Percentiles rank a stretch among this genome's conserved stretches.
These are phyloP conservation scores for Eustalomyia histrio DNA, from an alignment of 2,888 invertebrate species.

Conservation along the genomic window DNA sequence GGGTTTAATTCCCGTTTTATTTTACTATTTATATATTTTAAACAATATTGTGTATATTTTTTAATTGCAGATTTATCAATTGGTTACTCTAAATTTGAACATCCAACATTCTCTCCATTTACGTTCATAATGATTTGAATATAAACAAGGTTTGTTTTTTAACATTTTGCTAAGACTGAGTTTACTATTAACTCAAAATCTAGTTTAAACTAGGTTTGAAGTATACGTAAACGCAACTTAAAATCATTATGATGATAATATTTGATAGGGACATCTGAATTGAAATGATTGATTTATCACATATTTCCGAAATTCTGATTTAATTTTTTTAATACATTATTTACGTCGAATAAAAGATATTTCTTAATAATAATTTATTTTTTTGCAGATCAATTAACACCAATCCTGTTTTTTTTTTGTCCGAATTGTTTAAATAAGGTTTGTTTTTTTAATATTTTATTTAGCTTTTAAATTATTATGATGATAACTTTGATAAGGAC, in stretches of 20 bases:
- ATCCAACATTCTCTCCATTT: too few species aligned
- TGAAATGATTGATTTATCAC: background rate
- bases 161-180: too few species aligned
- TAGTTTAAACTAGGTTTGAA: too few species aligned
- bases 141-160: too few species aligned
- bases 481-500: constrained; percentile 65
- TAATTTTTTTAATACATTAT: background rate
- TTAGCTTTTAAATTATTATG: constrained; percentile 10
- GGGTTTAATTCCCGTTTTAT: background rate
- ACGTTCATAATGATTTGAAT: too few species aligned
- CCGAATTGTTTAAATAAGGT: background rate
- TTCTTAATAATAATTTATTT: too few species aligned
- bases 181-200: too few species aligned
- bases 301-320: background rate
- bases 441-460: background rate
- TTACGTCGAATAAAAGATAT: background rate
- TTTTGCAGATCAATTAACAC: too few species aligned
- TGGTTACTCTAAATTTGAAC: too few species aligned
- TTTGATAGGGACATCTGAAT: constrained; percentile 63
- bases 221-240: too few species aligned
- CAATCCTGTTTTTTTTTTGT: background rate
- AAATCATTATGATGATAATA: constrained; percentile 56
- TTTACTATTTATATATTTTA: background rate
- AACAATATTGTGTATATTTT: background rate
- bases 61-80: too few species aligned